phyloP scores from a whole-genome alignment of 1,140 invertebrate species.

The Eupeodes corollae region DNA sequence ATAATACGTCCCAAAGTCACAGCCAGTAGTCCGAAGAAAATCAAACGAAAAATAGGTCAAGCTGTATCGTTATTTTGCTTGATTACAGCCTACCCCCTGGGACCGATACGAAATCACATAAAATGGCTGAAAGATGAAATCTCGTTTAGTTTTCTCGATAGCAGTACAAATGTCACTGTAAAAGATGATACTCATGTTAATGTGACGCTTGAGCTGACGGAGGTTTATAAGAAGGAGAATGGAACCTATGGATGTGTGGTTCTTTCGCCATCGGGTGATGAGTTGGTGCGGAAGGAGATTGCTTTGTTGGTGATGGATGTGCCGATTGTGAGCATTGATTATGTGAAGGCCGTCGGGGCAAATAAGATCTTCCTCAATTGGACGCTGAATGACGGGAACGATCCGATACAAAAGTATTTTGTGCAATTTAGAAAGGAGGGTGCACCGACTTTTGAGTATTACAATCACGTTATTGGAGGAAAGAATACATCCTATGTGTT shows the following conservation, averaged over 20 bases:
- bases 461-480: constrained; percentile 42
- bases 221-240: constrained; percentile 52
- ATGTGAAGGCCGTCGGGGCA: constrained; percentile 61
- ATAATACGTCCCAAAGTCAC: constrained; percentile 40
- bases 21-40: constrained; percentile 32
- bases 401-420: constrained; percentile 52
- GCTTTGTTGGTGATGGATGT: constrained; percentile 52
- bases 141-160: constrained; percentile 26
- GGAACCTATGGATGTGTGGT: constrained; percentile 50
- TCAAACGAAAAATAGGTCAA: constrained; percentile 41
- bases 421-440: constrained; percentile 50
- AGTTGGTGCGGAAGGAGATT: constrained; percentile 20
- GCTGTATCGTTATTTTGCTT: constrained; percentile 42
- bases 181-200: constrained; percentile 48
- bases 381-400: constrained; percentile 68
- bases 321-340: constrained; percentile 59
- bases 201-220: constrained; percentile 42
- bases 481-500: constrained; percentile 52
- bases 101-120: constrained; percentile 28
- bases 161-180: constrained; percentile 21
- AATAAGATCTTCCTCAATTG: constrained; percentile 68
- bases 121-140: constrained; percentile 48
- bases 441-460: constrained; percentile 38
- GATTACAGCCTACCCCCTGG: constrained; percentile 44
- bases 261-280: constrained; percentile 15